These are phyloP conservation scores for Mya arenaria DNA, from an alignment of 1,140 invertebrate genomes.

Conservation along the genomic window DNA sequence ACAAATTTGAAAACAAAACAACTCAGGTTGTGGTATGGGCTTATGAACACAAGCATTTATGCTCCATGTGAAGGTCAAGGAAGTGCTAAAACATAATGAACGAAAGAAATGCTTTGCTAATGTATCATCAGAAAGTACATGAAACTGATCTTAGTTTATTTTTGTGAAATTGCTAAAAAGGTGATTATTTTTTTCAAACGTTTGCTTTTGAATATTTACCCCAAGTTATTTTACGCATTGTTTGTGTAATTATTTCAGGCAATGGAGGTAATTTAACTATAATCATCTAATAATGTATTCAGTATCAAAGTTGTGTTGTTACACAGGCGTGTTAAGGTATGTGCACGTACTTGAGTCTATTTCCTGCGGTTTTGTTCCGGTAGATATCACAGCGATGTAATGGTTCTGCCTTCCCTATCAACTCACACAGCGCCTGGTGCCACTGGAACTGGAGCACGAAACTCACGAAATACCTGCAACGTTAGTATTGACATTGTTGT, in stretches of 20 bases:
- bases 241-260: background rate
- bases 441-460: slow-evolving; percentile 95
- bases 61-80: background rate
- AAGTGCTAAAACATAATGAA: background rate
- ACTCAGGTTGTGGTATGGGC: background rate
- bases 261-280: background rate
- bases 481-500: too few species aligned
- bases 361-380: slow-evolving; percentile 88
- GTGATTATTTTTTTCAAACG: background rate
- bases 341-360: slow-evolving; percentile 60
- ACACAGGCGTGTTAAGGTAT: background rate
- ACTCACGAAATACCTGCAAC: slow-evolving; percentile 81
- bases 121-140: background rate
- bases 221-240: background rate
- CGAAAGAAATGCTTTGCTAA: background rate
- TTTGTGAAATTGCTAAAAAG: background rate
- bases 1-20: background rate
- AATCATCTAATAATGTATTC: background rate
- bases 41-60: background rate
- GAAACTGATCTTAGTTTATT: background rate
- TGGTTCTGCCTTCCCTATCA: slow-evolving; percentile 87
- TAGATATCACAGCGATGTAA: slow-evolving; percentile 96
- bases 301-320: background rate
- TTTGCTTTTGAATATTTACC: background rate
- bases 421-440: slow-evolving; percentile 90